Evolutionary conservation across 1,140 invertebrate genomes (phyloP).

Genomic region (Sipha flava): DNA sequence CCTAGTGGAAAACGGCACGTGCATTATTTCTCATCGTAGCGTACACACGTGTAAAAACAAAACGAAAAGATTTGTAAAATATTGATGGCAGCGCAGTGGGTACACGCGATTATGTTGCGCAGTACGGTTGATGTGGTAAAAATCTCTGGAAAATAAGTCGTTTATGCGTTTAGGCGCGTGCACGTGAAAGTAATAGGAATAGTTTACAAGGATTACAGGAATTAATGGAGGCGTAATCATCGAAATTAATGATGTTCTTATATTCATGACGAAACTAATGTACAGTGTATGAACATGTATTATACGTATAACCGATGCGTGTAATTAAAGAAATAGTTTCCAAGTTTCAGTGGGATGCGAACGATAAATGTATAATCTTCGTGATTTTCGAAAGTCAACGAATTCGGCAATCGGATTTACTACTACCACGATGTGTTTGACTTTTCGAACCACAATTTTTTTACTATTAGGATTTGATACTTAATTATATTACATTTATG

Average conservation of each 20-base stretch:
- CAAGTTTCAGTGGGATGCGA: too few species aligned
- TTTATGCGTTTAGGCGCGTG: neutral
- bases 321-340: neutral
- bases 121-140: too few species aligned
- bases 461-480: too few species aligned
- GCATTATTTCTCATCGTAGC: neutral
- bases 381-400: too few species aligned
- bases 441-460: too few species aligned
- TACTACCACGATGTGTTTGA: too few species aligned
- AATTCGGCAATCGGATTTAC: too few species aligned
- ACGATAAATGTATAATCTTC: too few species aligned
- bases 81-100: neutral
- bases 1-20: neutral
- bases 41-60: neutral
- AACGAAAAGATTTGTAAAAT: neutral
- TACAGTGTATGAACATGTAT: neutral
- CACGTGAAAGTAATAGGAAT: neutral
- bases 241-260: neutral
- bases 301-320: neutral
- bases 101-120: neutral
- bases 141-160: neutral
- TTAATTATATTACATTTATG: too few species aligned
- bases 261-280: neutral
- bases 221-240: neutral
- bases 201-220: neutral